These are phyloP conservation scores for Subanguina moxae DNA, from an alignment of 1,140 invertebrate genomes.

Conservation along the genomic window DNA sequence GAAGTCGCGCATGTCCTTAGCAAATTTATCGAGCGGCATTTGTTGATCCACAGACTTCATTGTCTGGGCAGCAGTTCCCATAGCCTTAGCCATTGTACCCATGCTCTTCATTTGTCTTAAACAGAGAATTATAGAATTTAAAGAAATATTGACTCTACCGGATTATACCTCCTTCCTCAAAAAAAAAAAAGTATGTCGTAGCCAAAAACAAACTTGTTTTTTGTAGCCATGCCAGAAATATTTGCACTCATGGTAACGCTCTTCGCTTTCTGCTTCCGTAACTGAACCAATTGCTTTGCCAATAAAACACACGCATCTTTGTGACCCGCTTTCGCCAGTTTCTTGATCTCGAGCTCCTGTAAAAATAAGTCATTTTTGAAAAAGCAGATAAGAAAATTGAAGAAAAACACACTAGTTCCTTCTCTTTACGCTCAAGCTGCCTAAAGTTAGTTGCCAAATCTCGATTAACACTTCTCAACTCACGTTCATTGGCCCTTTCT, in stretches of 20 bases:
- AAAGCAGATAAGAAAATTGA: constrained; percentile 6
- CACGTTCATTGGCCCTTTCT: constrained; percentile 75
- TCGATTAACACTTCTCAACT: constrained; percentile 73
- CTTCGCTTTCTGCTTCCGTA: constrained; percentile 80
- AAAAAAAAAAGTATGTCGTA: neutral
- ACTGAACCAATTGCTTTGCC: constrained; percentile 80
- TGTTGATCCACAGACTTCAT: constrained; percentile 82
- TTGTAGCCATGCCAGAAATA: constrained; percentile 73
- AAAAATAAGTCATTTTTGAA: neutral
- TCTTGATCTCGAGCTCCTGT: constrained; percentile 81
- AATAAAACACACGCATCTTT: constrained; percentile 71
- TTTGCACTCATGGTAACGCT: constrained; percentile 72
- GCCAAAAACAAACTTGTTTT: constrained; percentile 67
- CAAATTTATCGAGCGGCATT: constrained; percentile 78
- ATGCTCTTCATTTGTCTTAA: constrained; percentile 78
- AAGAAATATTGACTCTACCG: neutral
- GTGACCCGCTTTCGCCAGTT: constrained; percentile 78
- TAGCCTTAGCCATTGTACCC: constrained; percentile 76
- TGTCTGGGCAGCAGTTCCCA: constrained; percentile 73
- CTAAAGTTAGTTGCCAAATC: constrained; percentile 77
- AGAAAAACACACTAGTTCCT: constrained; percentile 70
- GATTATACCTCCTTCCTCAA: neutral
- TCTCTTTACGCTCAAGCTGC: constrained; percentile 79
- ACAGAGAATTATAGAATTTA: no score
- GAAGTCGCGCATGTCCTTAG: constrained; percentile 76